A percentile compares a stretch with the other conserved stretches of the same genome.
phyloP scores from a whole-genome alignment of 2,888 invertebrate species.

The Protonemura montana region DNA sequence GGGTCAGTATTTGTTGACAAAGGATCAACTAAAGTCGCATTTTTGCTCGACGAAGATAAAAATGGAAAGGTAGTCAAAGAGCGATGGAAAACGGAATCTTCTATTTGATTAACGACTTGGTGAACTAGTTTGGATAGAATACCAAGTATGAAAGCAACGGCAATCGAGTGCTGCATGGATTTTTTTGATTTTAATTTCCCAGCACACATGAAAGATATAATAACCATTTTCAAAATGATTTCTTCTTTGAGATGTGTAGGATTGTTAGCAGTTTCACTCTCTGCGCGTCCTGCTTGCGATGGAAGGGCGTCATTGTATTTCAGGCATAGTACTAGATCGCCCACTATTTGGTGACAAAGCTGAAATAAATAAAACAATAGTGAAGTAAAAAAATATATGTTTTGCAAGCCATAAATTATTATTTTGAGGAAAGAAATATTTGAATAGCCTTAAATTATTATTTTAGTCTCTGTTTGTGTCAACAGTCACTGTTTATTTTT shows the following conservation, averaged over 20 bases:
- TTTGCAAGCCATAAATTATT: no score
- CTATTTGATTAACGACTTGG: slow-evolving; percentile 57
- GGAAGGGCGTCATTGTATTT: slow-evolving; percentile 59
- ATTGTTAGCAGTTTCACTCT: slow-evolving; percentile 62
- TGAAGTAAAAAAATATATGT: no score
- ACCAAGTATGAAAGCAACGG: slow-evolving; percentile 85
- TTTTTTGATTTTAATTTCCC: slow-evolving; percentile 73
- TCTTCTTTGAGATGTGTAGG: slow-evolving; percentile 70
- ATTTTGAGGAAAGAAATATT: no score
- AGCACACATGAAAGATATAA: slow-evolving; percentile 82
- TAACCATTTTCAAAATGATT: slow-evolving; percentile 81
- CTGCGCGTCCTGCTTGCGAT: slow-evolving; percentile 52
- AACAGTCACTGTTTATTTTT: neutral
- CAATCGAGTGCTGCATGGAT: slow-evolving; percentile 81
- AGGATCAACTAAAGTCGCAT: neutral
- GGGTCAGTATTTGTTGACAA: neutral
- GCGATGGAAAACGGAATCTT: slow-evolving; percentile 59
- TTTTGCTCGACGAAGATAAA: neutral
- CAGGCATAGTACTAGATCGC: slow-evolving; percentile 77
- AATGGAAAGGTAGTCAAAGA: slow-evolving; percentile 52
- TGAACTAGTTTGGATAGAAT: slow-evolving; percentile 78
- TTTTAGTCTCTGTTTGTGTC: no score
- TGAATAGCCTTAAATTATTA: no score
- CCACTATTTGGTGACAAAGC: slow-evolving; percentile 73
- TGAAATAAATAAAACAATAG: slow-evolving; percentile 47